Evolutionary conservation across 2,888 invertebrate genomes (phyloP).

Genomic region (Erebia epiphron): DNA sequence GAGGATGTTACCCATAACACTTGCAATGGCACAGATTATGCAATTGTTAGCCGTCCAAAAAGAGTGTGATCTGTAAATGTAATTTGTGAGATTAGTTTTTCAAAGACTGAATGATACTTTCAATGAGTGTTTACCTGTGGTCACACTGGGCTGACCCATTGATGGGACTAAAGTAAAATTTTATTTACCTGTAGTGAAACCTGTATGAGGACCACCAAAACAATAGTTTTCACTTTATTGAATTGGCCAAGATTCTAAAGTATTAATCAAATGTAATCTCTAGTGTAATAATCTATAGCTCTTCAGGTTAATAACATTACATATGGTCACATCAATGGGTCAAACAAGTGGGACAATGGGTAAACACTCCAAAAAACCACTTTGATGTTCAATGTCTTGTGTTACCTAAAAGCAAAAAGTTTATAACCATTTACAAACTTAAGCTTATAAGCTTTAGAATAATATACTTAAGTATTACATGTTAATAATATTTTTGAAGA

Average conservation of each 20-base stretch:
- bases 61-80: constrained; percentile 82
- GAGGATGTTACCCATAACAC: constrained; percentile 86
- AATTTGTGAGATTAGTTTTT: constrained; percentile 40
- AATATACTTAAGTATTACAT: not conserved
- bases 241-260: too few relatives aligned
- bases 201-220: too few relatives aligned
- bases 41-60: constrained; percentile 93
- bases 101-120: constrained; percentile 57
- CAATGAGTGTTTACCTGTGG: too few relatives aligned
- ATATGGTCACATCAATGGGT: too few relatives aligned
- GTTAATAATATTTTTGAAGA: not conserved
- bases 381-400: not conserved
- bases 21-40: constrained; percentile 91
- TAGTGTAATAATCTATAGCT: too few relatives aligned
- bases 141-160: too few relatives aligned
- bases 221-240: too few relatives aligned
- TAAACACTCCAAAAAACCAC: not conserved
- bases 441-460: not conserved
- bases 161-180: too few relatives aligned
- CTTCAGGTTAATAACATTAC: too few relatives aligned
- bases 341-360: too few relatives aligned
- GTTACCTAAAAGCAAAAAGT: not conserved
- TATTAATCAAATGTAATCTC: too few relatives aligned
- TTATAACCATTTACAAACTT: not conserved
- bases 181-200: too few relatives aligned